phyloP scores from a whole-genome alignment of 1,140 invertebrate species.

The Eupristina koningsbergeri region DNA sequence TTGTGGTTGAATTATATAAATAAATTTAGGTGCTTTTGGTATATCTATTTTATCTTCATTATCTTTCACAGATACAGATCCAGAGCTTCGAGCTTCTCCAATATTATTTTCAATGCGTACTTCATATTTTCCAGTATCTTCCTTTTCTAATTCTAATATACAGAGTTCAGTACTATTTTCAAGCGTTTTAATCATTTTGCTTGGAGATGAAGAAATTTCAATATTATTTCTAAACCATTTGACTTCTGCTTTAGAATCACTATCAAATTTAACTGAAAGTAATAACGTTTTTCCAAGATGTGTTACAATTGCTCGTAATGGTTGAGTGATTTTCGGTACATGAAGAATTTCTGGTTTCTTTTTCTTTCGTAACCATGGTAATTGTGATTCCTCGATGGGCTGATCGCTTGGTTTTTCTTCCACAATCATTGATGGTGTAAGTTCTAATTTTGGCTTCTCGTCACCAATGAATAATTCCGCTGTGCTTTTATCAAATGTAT shows the following conservation, averaged over 20 bases:
- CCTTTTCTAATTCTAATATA: constrained; percentile 81
- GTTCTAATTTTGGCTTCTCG: not conserved
- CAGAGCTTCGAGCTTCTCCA: constrained; percentile 84
- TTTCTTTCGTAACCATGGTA: constrained; percentile 50
- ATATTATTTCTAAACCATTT: constrained; percentile 92
- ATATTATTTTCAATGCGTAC: constrained; percentile 82
- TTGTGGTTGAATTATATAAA: constrained; percentile 81
- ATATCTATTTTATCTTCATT: constrained; percentile 75
- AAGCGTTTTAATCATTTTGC: constrained; percentile 78
- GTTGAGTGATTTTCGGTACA: constrained; percentile 80
- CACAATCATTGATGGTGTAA: not conserved
- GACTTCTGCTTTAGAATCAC: constrained; percentile 81
- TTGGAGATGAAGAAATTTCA: constrained; percentile 80
- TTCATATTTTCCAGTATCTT: constrained; percentile 89
- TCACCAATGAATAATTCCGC: not conserved
- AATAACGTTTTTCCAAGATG: constrained; percentile 76
- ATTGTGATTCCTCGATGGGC: constrained; percentile 52
- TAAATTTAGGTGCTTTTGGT: constrained; percentile 82
- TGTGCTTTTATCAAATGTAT: too few species aligned
- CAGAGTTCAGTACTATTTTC: constrained; percentile 80
- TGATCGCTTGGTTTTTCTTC: constrained; percentile 12
- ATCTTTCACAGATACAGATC: constrained; percentile 80
- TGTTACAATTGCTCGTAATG: constrained; percentile 79
- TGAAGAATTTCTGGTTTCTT: constrained; percentile 74
- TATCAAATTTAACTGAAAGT: constrained; percentile 82